Evolutionary conservation across 2,888 invertebrate genomes (phyloP).

Genomic region (Ophion ellenae): DNA sequence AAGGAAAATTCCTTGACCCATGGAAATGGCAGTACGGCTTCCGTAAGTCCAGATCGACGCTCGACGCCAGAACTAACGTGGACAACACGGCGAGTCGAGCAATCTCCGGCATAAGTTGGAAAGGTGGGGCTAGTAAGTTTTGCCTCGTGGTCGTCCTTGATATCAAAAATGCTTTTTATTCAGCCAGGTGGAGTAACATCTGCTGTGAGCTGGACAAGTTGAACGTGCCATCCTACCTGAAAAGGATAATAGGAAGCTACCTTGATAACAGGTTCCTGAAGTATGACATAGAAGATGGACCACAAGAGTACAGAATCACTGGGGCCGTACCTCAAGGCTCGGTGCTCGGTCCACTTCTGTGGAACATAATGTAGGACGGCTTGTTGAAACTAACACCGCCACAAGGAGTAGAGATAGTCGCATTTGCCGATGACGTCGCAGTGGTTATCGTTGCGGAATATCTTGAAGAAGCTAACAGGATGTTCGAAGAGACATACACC

Average conservation of each 20-base stretch:
- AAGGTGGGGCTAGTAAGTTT: slow-evolving; percentile 39
- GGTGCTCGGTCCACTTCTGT: no score
- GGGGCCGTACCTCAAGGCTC: no score
- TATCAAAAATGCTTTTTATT: slow-evolving; percentile 70
- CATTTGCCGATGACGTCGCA: slow-evolving; percentile 57
- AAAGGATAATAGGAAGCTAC: slow-evolving; percentile 63
- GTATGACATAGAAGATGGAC: no score
- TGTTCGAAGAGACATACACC: slow-evolving; percentile 10
- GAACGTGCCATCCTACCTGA: slow-evolving; percentile 61
- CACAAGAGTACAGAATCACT: no score
- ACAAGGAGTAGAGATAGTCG: slow-evolving; percentile 8
- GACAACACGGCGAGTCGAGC: no score
- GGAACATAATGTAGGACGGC: slow-evolving; percentile 61
- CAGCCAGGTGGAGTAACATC: slow-evolving; percentile 62
- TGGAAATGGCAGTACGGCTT: not conserved
- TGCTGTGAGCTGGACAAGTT: slow-evolving; percentile 53
- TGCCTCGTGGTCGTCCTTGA: slow-evolving; percentile 52
- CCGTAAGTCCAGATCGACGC: no score
- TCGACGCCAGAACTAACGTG: no score
- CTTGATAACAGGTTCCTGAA: slow-evolving; percentile 12
- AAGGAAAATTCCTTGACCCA: no score
- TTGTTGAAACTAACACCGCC: slow-evolving; percentile 31
- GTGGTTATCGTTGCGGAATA: slow-evolving; percentile 55
- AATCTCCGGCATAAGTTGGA: slow-evolving; percentile 44
- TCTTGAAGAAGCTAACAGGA: slow-evolving; percentile 35